Percentiles rank a stretch among this genome's conserved stretches.
Evolutionary conservation across 2,888 invertebrate species (phyloP).

Genomic region (Brenthis hecate): DNA sequence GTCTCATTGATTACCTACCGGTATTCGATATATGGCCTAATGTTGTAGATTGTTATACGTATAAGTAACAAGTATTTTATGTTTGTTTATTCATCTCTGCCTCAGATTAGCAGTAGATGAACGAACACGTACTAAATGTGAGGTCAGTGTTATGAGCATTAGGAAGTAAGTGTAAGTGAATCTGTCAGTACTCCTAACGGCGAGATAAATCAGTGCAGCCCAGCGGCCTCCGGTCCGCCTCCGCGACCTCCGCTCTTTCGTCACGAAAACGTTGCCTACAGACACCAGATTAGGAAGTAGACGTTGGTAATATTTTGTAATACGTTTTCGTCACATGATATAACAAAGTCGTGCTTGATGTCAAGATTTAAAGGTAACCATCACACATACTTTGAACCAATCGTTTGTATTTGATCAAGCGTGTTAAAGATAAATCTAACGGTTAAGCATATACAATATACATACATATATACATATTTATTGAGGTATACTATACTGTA

Average conservation of each 20-base stretch:
- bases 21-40: too few species aligned
- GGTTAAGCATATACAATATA: neutral
- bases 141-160: slow-evolving; percentile 18
- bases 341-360: slow-evolving; percentile 16
- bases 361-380: neutral
- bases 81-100: too few species aligned
- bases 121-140: slow-evolving; percentile 15
- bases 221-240: slow-evolving; percentile 28
- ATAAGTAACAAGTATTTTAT: too few species aligned
- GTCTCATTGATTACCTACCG: too few species aligned
- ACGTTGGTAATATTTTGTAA: slow-evolving; percentile 42
- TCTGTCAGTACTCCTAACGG: slow-evolving; percentile 15
- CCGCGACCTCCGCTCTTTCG: slow-evolving; percentile 40
- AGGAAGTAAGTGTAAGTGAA: slow-evolving; percentile 15
- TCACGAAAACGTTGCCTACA: slow-evolving; percentile 44
- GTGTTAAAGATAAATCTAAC: slow-evolving; percentile 1
- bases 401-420: neutral
- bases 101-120: neutral
- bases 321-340: slow-evolving; percentile 32
- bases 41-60: too few species aligned
- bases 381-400: neutral
- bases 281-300: slow-evolving; percentile 44
- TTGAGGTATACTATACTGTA: neutral
- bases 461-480: neutral
- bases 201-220: slow-evolving; percentile 27